Percentiles rank a stretch among this genome's conserved stretches.
Evolutionary conservation across 2,113 vertebrate genomes (phyloP).

Genomic region (Mormyrus iriodes): DNA sequence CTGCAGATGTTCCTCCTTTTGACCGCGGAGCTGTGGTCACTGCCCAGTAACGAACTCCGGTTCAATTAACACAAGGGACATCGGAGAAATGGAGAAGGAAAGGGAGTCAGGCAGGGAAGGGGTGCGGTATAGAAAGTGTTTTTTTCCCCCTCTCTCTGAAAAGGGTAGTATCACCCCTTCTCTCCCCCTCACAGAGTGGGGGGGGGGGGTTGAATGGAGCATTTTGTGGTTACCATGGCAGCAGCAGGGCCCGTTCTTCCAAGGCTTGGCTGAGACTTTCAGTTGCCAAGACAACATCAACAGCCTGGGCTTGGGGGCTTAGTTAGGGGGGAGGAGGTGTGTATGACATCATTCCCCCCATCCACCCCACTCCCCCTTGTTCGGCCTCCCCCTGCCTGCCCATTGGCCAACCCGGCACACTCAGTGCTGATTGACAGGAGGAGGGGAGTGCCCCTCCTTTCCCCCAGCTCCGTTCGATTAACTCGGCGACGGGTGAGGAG

Average conservation of each 20-base stretch:
- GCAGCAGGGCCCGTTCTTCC: not conserved
- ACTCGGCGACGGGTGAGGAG: not conserved
- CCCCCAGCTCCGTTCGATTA: slow-evolving; percentile 5
- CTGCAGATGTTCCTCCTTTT: not conserved
- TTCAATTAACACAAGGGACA: not conserved
- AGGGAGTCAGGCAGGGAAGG: no score
- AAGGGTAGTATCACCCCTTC: not conserved
- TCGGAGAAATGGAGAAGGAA: not conserved
- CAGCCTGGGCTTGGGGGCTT: slow-evolving; percentile 9
- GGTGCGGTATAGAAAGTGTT: not conserved
- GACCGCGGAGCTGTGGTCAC: not conserved
- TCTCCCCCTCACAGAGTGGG: not conserved
- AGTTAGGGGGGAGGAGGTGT: not conserved
- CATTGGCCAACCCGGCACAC: not conserved
- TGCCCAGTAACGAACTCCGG: not conserved
- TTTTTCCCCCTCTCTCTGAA: not conserved
- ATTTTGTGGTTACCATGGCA: slow-evolving; percentile 20
- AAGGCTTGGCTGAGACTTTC: slow-evolving; percentile 11
- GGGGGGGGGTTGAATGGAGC: slow-evolving; percentile 12
- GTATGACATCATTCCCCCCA: not conserved
- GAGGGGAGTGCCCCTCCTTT: not conserved
- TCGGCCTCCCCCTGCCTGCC: not conserved
- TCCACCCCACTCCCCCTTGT: not conserved
- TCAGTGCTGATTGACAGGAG: not conserved
- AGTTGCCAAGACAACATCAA: slow-evolving; percentile 22